phyloP scores from a whole-genome alignment of 2,888 invertebrate species.

The Dorcus hopei region DNA sequence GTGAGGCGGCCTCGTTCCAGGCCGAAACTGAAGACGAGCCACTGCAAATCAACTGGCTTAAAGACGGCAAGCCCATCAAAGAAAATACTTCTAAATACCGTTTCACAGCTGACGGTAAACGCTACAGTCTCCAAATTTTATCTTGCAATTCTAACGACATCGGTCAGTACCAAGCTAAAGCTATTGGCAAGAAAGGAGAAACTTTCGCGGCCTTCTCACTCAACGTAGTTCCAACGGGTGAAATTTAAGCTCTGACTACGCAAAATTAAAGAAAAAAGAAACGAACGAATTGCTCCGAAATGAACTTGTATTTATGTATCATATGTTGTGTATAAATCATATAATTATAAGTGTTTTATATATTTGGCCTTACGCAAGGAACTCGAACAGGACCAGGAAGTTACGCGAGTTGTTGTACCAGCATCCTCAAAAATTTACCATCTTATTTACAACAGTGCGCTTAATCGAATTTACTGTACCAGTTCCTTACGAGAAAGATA shows the following conservation, averaged over 20 bases:
- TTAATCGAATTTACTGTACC: background rate
- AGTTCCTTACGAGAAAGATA: slow-evolving; percentile 1
- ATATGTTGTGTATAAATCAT: slow-evolving; percentile 39
- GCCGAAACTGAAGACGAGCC: slow-evolving; percentile 75
- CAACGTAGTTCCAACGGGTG: slow-evolving; percentile 65
- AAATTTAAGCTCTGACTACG: slow-evolving; percentile 47
- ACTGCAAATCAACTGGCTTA: slow-evolving; percentile 77
- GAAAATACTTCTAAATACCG: slow-evolving; percentile 74
- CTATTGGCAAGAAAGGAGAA: slow-evolving; percentile 83
- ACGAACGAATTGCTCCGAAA: slow-evolving; percentile 47
- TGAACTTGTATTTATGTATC: slow-evolving; percentile 38
- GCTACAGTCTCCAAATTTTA: slow-evolving; percentile 75
- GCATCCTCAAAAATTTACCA: slow-evolving; percentile 29
- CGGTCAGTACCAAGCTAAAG: slow-evolving; percentile 85
- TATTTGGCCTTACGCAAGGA: slow-evolving; percentile 6
- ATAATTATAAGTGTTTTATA: slow-evolving; percentile 28
- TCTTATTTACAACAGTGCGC: background rate
- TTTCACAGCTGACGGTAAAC: slow-evolving; percentile 78
- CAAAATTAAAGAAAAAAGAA: slow-evolving; percentile 14
- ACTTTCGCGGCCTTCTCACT: slow-evolving; percentile 81
- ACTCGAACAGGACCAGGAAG: background rate
- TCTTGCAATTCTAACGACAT: slow-evolving; percentile 73
- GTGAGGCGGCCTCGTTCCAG: slow-evolving; percentile 76
- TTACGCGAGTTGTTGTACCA: slow-evolving; percentile 16
- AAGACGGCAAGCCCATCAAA: slow-evolving; percentile 87